Evolutionary conservation across 2,888 invertebrate genomes (phyloP), one percentile per base, ranked within the genome.

Genomic region (Tenthredo amoena): DNA sequence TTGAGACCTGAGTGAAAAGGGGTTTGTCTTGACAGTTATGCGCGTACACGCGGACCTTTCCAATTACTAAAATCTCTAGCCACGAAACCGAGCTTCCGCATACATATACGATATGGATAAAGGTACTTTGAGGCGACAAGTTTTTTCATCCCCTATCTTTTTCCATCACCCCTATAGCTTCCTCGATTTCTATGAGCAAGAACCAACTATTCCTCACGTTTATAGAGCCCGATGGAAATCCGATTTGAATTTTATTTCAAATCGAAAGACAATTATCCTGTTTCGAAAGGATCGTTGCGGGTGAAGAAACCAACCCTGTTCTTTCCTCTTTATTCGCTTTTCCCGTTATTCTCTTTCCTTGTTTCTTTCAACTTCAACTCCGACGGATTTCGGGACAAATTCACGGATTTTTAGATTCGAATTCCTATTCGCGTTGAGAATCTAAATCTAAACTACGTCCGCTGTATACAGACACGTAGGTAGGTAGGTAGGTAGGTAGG

Each of bases 1-100:
- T 47, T 71, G 37, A 55, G 15, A 50, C 55, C 34, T 55, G 26
- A 77, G 77, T 77, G 77, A 77, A 77, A 77, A 77, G 77, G 77
- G 77, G 77, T 50, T 77, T 26, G 50, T 77, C 77, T 77, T 77
- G 77, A 77, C 77, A 77, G 77, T 77, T 55, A 77, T 77, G 50
- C 55, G n/a, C 47, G 55, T 77, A 55, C 55, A 55, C 77, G 21
- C 77, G 18, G 77, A 26, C 77, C 50, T 77, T 77, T 77, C 34
- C 50, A 77, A 77, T 77, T 77, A 77, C 77, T n/a, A 34, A 77
- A 77, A 77, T 55, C 31, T 50, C 55, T 50, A 34, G 10, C 72
- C 6, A 40, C 34, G 43, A 26, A 62, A 62, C 62, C 26, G 62
- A 15, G 47, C 47, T 47, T 47, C 15, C 10, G 3, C 43, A 10